phyloP scores from a whole-genome alignment of 2,797 vertebrate genomes.

The Enoplosus armatus region DNA sequence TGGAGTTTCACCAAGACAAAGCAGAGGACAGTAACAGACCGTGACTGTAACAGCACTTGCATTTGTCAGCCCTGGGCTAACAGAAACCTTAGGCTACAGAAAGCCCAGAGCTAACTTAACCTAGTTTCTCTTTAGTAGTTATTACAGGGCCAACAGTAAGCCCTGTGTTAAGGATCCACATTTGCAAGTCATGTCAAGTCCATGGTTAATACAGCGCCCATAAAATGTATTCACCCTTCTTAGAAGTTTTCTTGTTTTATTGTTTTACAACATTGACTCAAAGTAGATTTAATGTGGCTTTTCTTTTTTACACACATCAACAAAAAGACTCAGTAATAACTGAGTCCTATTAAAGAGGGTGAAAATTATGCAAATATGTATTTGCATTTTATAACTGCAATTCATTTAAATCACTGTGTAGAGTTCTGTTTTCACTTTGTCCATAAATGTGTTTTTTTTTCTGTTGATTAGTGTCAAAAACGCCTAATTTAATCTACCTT shows the following conservation, averaged over 20 bases:
- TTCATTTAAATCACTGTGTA: not conserved
- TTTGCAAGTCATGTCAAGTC: not conserved
- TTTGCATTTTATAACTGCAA: not conserved
- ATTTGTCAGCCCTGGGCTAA: constrained; percentile 2
- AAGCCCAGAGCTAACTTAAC: constrained; percentile 14
- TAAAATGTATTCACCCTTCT: not conserved
- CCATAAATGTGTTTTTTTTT: not conserved
- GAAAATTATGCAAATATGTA: not conserved
- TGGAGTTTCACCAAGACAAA: constrained; percentile 7
- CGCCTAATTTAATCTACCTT: not conserved
- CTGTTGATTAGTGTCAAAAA: not conserved
- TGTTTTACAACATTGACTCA: not conserved
- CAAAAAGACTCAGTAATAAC: too few relatives aligned
- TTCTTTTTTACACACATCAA: too few relatives aligned
- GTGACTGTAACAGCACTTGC: not conserved
- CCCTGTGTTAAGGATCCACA: not conserved
- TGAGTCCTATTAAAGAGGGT: not conserved
- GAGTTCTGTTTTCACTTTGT: not conserved
- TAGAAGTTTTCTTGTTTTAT: not conserved
- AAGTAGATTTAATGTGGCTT: not conserved
- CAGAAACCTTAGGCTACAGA: constrained; percentile 10
- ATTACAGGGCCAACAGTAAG: not conserved
- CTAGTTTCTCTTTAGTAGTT: constrained; percentile 7
- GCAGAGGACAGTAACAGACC: constrained; percentile 2
- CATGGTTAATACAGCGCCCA: not conserved